Evolutionary conservation across 2,888 invertebrate species (phyloP).

Genomic region (Drosophila pegasa): DNA sequence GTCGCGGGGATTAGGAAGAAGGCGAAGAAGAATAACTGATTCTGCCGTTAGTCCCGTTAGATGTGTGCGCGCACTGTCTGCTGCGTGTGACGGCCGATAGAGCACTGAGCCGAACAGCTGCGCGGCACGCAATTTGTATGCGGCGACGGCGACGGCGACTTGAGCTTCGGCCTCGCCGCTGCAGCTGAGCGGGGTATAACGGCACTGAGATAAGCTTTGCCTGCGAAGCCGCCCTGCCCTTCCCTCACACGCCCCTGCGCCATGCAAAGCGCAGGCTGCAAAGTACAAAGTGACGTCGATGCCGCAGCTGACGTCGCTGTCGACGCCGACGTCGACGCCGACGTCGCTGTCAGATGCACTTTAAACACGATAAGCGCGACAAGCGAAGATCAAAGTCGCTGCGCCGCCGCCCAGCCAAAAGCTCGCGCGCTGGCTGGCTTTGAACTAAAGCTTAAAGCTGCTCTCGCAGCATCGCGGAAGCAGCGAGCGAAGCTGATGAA

Average conservation of each 20-base stretch:
- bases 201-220: slow-evolving; percentile 51
- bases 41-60: slow-evolving; percentile 13
- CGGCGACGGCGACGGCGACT: slow-evolving; percentile 14
- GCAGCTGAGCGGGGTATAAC: slow-evolving; percentile 29
- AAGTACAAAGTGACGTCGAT: slow-evolving; percentile 53
- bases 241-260: background rate
- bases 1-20: slow-evolving; percentile 15
- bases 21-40: background rate
- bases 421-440: slow-evolving; percentile 9
- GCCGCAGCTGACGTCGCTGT: background rate
- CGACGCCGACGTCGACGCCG: background rate
- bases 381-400: slow-evolving; percentile 52
- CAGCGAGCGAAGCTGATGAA: background rate
- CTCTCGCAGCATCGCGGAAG: background rate
- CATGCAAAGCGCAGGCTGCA: slow-evolving; percentile 41
- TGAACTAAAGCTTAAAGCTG: slow-evolving; percentile 23
- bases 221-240: background rate
- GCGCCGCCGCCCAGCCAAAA: slow-evolving; percentile 26
- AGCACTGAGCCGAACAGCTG: slow-evolving; percentile 73
- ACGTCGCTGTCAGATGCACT: slow-evolving; percentile 13
- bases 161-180: slow-evolving; percentile 49
- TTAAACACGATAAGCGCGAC: slow-evolving; percentile 36
- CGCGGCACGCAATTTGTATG: slow-evolving; percentile 70
- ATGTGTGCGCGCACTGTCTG: slow-evolving; percentile 17
- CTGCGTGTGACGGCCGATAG: slow-evolving; percentile 56